Base-by-base conservation (phyloP, 1,140 invertebrate species). In the Drosophila parabipectinata region DNA sequence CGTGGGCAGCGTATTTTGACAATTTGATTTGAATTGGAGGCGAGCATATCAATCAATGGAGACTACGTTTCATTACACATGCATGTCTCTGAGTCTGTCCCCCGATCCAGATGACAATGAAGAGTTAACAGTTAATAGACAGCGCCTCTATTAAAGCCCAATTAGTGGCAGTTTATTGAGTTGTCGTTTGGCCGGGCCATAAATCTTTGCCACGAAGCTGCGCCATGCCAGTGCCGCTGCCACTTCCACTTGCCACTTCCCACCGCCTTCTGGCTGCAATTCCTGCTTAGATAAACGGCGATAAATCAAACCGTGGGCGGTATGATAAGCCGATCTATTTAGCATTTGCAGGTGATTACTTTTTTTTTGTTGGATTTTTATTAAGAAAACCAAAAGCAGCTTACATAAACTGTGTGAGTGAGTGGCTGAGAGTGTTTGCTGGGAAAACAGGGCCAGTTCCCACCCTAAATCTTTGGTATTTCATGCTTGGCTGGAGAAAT, bases 141-240 rank as follows among this genome's bases (percentile, higher is more conserved):
- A 44, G 41, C n/a, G 41, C 54, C 14, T 76, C 81, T 74, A 85
- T 84, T 81, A 81, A 85, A 64, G 51, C 72, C 73, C 79, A 87
- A 85, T 85, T 87, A 85, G 78, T 63, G 71, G 64, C 78, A 44
- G 48, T 48, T 75, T 81, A 85, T 87, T 72, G 61, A 87, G 47
- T 67, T 78, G 74, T 72, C 77, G 57, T 52, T 64, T 44, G 41
- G 47, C 34, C 60, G 24, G 61, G 37, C 45, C 37, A 76, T 83
- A 79, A 84, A 84, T 84, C 77, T 84, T 63, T 5, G 26, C n/a
- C 44, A 39, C 15, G 60, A 64, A 47, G 34, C 45, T 41, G 45
- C 1, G 45, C 59, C 59, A 34, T 60, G 59, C 47, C 32, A 12
- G 9, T 9, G 7, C 34, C 34, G 1, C 34, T 4, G 10, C 34